These are phyloP conservation scores for Petrocephalus microphthalmus DNA, from an alignment of 2,113 vertebrate species.

Conservation along the genomic window DNA sequence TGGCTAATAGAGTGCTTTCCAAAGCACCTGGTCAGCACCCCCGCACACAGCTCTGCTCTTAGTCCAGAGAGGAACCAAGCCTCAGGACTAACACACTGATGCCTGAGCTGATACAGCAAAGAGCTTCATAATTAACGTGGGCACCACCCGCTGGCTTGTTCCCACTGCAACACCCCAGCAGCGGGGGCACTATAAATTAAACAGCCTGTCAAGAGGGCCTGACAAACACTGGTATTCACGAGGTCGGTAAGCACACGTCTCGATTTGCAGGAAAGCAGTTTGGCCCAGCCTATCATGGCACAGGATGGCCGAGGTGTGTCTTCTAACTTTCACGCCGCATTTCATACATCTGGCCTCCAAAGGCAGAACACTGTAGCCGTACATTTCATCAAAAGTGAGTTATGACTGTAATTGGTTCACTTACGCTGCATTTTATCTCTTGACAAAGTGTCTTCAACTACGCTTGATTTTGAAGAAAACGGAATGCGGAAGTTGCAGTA, in stretches of 20 bases:
- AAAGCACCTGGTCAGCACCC: not conserved
- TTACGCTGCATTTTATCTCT: not conserved
- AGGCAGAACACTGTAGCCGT: not conserved
- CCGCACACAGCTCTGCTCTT: not conserved
- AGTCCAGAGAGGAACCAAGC: not conserved
- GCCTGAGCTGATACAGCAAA: conserved; percentile 13
- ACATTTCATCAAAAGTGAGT: too few relatives aligned
- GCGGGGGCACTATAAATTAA: not conserved
- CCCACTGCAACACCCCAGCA: not conserved
- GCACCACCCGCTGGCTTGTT: not conserved
- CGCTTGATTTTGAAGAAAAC: not conserved
- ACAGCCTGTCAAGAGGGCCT: not conserved
- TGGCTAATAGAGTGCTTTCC: not conserved
- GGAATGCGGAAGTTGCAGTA: not conserved
- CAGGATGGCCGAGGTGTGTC: not conserved
- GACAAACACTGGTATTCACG: not conserved
- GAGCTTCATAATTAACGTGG: conserved; percentile 19
- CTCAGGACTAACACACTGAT: not conserved
- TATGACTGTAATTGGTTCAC: not conserved
- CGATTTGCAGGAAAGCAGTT: not conserved
- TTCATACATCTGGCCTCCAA: not conserved
- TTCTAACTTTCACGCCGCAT: not conserved
- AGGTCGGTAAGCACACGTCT: not conserved
- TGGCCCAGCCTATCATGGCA: not conserved
- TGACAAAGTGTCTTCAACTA: not conserved